Base-by-base conservation (phyloP, 2,888 invertebrate species). In the Mamestra brassicae region DNA sequence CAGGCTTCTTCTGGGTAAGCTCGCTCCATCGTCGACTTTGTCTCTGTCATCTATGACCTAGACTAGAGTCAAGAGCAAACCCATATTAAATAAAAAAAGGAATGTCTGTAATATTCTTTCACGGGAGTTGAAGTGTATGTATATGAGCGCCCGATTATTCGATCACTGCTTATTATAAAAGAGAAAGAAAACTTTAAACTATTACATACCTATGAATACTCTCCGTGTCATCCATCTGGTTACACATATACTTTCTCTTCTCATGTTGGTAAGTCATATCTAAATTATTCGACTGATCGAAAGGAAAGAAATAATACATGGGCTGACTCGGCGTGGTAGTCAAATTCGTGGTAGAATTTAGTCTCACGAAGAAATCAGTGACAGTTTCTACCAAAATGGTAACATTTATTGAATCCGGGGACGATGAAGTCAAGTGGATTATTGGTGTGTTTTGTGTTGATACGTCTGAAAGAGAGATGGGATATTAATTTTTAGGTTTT, bases 361-460 rank as follows among this genome's bases (percentile, higher is more conserved):
- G 76, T 36, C 93, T 90, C 3, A 97, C 93, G 86, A 96, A 97
- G 86, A 98, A 98, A 84, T 98, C 95, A 10, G 93, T 84, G 2
- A 97, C 97, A 0, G 97, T 94, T 55, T 97, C 95, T 7, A 98
- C 97, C 0, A 89, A 89, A n/a, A 98, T 94, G 0, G 94, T 95
- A 67, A 98, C 97, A n/a, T 92, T 91, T 36, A 98, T 96, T 13
- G 97, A 96, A 0, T 90, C 91, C 0, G 93, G 92, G 10, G 97
- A 97, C 1, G 97, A 97, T 0, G 98, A 98, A 0, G 98, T 97
- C n/a, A 98, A 92, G 67, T 97, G 97, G 1, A 98, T 97, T 17
- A 98, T 97, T 54, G 97, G 97, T 2, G 97, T 97, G 87, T 97
- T 96, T 62, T 94, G 87, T 1, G 92, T 85, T 3, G 94, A 89